Base-by-base conservation (phyloP, 64 coral and sea anemone genomes). In the Actinia equina region DNA sequence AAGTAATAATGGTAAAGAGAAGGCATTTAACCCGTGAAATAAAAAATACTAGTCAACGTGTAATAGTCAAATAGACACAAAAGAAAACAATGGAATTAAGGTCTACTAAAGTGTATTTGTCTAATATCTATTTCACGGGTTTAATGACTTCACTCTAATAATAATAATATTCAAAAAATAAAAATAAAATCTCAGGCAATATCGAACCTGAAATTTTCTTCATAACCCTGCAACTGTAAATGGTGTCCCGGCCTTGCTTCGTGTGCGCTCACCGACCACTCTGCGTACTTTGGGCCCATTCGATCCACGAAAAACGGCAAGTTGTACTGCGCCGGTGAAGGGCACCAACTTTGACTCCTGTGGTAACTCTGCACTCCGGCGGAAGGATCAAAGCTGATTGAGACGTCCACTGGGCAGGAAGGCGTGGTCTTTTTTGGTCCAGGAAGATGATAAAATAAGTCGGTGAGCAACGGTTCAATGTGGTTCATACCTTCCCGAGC, bases 201-300 rank as follows among this genome's bases (percentile, higher is more conserved):
- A 49, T 49, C 46, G 46, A 49, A 94, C 93, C 88, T 74, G 65
- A 94, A 94, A 41, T 91, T 91, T 74, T 94, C 93, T 25, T 58
- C 49, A 80, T 60, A 91, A 5, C 95, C 95, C 84, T 92, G 90
- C 16, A 85, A 25, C 61, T 98, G 93, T 22, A 92, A 79, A 53
- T 98, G 93, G 54, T 98, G 96, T 22, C 93, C 96, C 7, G 96
- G 96, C 52, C 86, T 77, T 13, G 80, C 88, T 65, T 98, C 90
- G 41, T 98, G 96, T n/a, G 86, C 93, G 45, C 77, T 90, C 27
- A 89, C 90, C 13, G 96, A 62, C 93, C 89, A 92, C 37, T 89
- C 88, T 52, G 77, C 57, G 23, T 88, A 76, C 42, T 87, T 77
- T 8, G 90, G 86, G 22, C 96, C 96, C 88, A 94, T 95, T 18